Conservation (phyloP, 2,113 vertebrate species). For the Ictalurus furcatus region DNA sequence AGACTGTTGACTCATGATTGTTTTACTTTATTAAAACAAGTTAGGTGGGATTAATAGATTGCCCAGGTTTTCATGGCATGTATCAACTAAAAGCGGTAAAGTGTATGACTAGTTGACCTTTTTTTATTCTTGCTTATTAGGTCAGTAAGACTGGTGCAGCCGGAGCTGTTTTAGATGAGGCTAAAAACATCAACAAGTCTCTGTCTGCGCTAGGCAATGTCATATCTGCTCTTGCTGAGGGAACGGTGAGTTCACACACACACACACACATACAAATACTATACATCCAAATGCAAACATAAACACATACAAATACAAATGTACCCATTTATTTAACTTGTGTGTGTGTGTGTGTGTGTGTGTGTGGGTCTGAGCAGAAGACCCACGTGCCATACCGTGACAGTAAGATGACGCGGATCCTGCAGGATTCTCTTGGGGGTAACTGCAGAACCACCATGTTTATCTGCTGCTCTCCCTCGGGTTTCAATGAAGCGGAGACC, state of each 20-base stretch:
- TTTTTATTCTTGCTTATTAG: constrained; percentile 61
- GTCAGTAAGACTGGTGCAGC: constrained; percentile 95
- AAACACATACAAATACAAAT: not conserved
- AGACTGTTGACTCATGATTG: not conserved
- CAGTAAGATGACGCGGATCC: constrained; percentile 95
- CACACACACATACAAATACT: not conserved
- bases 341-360: constrained; percentile 1
- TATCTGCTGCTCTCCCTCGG: constrained; percentile 94
- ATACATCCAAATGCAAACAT: not conserved
- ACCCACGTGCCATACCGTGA: constrained; percentile 90
- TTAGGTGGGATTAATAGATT: not conserved
- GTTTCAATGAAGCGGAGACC: constrained; percentile 90
- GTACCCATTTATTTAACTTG: not conserved
- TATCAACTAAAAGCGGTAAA: not conserved
- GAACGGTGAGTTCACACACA: constrained; percentile 73
- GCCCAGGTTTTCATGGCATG: not conserved
- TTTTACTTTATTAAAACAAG: not conserved
- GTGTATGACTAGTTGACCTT: not conserved
- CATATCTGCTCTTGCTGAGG: constrained; percentile 91
- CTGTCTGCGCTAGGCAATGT: constrained; percentile 90
- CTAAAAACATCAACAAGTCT: constrained; percentile 96
- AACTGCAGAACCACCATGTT: constrained; percentile 96
- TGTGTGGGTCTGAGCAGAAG: constrained; percentile 74
- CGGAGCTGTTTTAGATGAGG: constrained; percentile 89
- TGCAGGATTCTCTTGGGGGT: constrained; percentile 91